Base-by-base conservation (phyloP, 2,888 invertebrate genomes). In the Drosophila atripex region DNA sequence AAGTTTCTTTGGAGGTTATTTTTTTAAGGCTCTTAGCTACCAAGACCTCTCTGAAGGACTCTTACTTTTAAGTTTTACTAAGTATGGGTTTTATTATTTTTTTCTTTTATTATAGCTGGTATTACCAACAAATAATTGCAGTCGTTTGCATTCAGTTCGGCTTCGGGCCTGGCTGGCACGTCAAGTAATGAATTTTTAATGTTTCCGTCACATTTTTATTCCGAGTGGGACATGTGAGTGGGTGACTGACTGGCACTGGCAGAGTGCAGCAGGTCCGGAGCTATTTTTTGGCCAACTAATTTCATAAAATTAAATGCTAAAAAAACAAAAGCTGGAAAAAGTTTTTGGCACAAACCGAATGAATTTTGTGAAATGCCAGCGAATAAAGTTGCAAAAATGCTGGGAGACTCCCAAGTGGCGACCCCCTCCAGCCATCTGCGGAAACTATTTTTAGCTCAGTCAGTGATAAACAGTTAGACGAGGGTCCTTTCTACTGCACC, bases 101-200 rank as follows among this genome's bases (percentile, higher is more conserved):
- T 52, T 57, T 9, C 3, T 7, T 2, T 7, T 28, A 9, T 43
- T 65, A 39, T 43, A 16, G 18, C 72, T 83, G 86, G 80, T 28
- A 28, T 28, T 28, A 3, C 28, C 28, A 28, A 28, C 28, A 8
- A 87, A 35, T 80, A 87, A 35, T 80, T 80, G 73, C 82, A 71
- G 61, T 80, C 76, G 71, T 80, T 80, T 85, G 76, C 87, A 80
- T 87, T 78, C 86, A 49, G 46, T 21, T 35, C 28, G 28, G 14
- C 51, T 50, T 35, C 32, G 55, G 30, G 51, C 55, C 49, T 23
- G 21, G 0, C 21, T 23, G 21, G 4, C 21, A 82, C 74, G 64
- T 86, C 51, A 82, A 87, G 83, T 86, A 88, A 86, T 86, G 82
- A 88, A 82, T 88, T 74, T 78, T 88, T 82, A 82, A 82, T 82